These are phyloP conservation scores for Halcyon senegalensis DNA, from an alignment of 2,113 vertebrate species.

Conservation along the genomic window DNA sequence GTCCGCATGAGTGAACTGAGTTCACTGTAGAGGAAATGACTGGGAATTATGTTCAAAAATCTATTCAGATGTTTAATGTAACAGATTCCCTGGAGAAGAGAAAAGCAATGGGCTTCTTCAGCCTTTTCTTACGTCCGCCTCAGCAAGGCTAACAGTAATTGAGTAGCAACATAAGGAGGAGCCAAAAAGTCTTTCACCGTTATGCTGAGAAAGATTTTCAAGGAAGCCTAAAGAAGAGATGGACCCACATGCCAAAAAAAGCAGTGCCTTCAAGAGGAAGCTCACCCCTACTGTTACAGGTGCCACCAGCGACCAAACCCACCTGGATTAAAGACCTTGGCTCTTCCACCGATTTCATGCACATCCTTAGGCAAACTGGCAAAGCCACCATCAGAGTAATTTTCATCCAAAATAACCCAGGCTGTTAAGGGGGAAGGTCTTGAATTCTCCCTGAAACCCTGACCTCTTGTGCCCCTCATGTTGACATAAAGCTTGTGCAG, in stretches of 20 bases:
- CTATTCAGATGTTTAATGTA: constrained; percentile 65
- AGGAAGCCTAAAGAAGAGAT: not conserved
- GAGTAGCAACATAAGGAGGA: constrained; percentile 3
- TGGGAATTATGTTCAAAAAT: constrained; percentile 58
- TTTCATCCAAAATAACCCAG: not conserved
- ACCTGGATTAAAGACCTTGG: not conserved
- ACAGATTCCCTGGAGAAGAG: constrained; percentile 48
- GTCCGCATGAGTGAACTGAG: constrained; percentile 51
- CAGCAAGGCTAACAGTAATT: constrained; percentile 28
- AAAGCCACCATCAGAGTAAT: not conserved
- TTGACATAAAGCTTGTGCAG: not conserved
- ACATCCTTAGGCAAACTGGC: not conserved
- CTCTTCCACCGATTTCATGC: not conserved
- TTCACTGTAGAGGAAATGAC: constrained; percentile 59
- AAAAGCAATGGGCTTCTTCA: constrained; percentile 52
- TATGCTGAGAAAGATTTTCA: not conserved
- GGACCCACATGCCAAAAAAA: not conserved
- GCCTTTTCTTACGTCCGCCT: constrained; percentile 21
- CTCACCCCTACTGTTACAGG: not conserved
- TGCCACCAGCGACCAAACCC: not conserved
- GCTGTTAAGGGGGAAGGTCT: not conserved
- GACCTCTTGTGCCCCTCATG: not conserved
- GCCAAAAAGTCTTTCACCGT: not conserved
- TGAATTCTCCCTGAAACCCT: not conserved
- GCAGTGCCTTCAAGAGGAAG: not conserved